Conservation (phyloP, 2,888 invertebrate species). For the Vandiemenella viatica region DNA sequence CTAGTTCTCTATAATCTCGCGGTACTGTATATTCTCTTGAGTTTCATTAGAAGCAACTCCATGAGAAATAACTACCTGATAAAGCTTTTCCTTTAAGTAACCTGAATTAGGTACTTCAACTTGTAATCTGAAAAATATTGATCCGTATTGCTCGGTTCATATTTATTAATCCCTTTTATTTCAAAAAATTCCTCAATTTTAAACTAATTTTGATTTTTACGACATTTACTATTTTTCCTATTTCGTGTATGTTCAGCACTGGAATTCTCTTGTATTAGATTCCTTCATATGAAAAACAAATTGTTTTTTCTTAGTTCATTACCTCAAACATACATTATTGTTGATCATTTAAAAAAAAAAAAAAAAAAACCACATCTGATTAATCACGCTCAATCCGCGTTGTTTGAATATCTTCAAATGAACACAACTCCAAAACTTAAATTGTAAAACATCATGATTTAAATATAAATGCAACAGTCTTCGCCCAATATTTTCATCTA, state of each 20-base stretch:
- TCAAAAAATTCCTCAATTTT: background rate
- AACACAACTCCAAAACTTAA: background rate
- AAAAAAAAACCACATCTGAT: background rate
- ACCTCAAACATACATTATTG: no score
- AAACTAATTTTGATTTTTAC: background rate
- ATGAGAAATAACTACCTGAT: background rate
- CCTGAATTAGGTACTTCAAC: background rate
- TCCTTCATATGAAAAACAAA: no score
- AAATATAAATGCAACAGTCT: background rate
- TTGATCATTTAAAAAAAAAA: no score
- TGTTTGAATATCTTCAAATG: background rate
- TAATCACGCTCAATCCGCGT: background rate
- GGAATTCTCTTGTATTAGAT: background rate
- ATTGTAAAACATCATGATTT: background rate
- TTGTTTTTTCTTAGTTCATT: no score
- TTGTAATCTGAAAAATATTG: background rate
- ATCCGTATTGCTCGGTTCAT: background rate
- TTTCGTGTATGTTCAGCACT: background rate
- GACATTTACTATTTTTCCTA: background rate
- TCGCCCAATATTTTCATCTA: background rate
- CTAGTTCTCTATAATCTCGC: no score
- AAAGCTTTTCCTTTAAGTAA: background rate
- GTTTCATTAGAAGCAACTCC: background rate
- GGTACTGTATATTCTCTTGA: no score
- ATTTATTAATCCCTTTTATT: background rate